Conservation (phyloP, 1,140 invertebrate genomes). For the Sweltsa coloradensis region DNA sequence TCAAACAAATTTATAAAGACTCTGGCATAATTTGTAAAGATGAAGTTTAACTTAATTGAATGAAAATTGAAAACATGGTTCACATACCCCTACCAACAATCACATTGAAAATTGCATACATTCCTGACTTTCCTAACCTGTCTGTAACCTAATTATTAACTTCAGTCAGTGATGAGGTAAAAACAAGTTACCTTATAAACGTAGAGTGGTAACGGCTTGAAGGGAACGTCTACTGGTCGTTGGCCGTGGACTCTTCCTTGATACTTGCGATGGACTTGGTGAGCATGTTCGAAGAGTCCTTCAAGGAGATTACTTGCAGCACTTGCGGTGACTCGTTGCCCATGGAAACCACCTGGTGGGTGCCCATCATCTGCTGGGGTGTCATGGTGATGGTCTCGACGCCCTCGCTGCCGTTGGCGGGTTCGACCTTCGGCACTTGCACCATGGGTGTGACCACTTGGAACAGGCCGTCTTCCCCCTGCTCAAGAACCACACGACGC, state of each 20-base stretch:
- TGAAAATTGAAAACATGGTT: too few relatives aligned
- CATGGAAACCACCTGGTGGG: conserved; percentile 63
- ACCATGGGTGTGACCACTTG: conserved; percentile 57
- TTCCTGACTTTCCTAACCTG: too few relatives aligned
- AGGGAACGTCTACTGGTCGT: conserved; percentile 13
- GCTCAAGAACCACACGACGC: too few relatives aligned
- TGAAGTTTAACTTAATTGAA: too few relatives aligned
- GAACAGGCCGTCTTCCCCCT: conserved; percentile 16
- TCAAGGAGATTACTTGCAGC: conserved; percentile 67
- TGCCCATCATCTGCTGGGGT: conserved; percentile 44
- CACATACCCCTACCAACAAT: too few relatives aligned
- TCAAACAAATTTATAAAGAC: too few relatives aligned
- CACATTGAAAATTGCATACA: too few relatives aligned
- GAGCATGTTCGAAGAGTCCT: conserved; percentile 57
- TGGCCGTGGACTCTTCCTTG: conserved; percentile 31
- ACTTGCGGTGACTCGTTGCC: conserved; percentile 58
- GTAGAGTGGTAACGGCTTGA: too few relatives aligned
- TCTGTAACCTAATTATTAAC: too few relatives aligned
- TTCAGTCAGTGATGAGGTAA: too few relatives aligned
- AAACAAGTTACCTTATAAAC: too few relatives aligned
- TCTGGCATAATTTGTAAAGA: too few relatives aligned
- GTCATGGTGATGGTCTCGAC: conserved; percentile 51
- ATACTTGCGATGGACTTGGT: conserved; percentile 57
- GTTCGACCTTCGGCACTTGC: conserved; percentile 63
- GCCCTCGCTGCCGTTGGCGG: conserved; percentile 32